Evolutionary conservation across 2,797 vertebrate species (phyloP).

Genomic region (Manis javanica): DNA sequence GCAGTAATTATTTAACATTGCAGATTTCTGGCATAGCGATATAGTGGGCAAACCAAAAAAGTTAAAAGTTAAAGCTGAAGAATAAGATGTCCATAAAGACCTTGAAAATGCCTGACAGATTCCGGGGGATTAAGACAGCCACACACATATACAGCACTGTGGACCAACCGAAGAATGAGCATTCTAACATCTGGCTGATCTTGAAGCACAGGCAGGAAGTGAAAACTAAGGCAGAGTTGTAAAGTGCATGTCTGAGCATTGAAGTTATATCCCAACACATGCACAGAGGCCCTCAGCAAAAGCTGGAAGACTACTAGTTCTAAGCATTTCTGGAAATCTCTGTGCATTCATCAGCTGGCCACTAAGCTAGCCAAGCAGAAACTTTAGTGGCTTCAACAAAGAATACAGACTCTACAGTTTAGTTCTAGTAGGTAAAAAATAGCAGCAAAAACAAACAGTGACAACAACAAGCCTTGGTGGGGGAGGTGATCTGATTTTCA

Average conservation of each 20-base stretch:
- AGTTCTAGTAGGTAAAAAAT: background rate
- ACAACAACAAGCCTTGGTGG: background rate
- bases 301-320: background rate
- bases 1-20: background rate
- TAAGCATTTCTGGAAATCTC: background rate
- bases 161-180: background rate
- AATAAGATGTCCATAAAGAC: background rate
- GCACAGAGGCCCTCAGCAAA: background rate
- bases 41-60: background rate
- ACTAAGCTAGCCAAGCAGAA: background rate
- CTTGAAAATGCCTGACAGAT: background rate
- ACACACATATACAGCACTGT: background rate
- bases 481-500: background rate
- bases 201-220: background rate
- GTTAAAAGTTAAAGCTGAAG: background rate
- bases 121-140: background rate
- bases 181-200: background rate
- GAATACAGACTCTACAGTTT: background rate
- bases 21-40: background rate
- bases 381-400: background rate
- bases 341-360: background rate
- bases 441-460: background rate
- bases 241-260: background rate
- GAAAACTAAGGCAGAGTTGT: background rate
- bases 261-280: background rate